Conservation (phyloP, 2,113 vertebrate genomes). For the Cryptoleucopteryx plumbea region DNA sequence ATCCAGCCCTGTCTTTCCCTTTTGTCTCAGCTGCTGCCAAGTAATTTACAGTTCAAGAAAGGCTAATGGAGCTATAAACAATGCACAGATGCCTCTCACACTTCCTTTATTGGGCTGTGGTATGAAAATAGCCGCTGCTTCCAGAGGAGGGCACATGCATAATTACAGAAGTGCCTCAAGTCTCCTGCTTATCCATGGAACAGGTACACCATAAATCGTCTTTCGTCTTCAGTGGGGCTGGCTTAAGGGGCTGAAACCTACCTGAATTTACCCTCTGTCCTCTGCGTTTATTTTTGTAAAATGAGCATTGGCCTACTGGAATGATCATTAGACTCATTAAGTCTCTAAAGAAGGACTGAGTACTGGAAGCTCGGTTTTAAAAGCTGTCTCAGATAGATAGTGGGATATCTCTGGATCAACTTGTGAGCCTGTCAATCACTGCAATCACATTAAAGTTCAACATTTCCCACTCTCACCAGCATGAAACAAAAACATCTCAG, state of each 20-base stretch:
- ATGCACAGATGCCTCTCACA: slow-evolving; percentile 46
- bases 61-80: slow-evolving; percentile 61
- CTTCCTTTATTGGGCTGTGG: slow-evolving; percentile 38
- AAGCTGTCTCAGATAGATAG: not conserved
- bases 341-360: not conserved
- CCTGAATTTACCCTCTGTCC: not conserved
- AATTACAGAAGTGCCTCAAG: not conserved
- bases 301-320: not conserved
- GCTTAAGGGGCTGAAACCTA: not conserved
- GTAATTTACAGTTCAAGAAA: slow-evolving; percentile 64
- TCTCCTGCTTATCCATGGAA: not conserved
- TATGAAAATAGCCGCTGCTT: slow-evolving; percentile 38
- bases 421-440: not conserved
- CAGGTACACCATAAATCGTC: not conserved
- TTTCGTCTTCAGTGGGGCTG: not conserved
- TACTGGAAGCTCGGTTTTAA: not conserved
- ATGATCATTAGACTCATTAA: not conserved
- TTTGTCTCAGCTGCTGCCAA: slow-evolving; percentile 32
- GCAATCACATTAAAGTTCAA: not conserved
- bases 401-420: not conserved
- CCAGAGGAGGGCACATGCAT: not conserved
- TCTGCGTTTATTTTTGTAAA: not conserved
- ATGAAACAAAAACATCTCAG: not conserved
- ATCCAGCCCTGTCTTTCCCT: no score
- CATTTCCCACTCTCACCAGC: not conserved